phyloP scores from a whole-genome alignment of 2,113 vertebrate genomes.

The Muntiacus reevesi region DNA sequence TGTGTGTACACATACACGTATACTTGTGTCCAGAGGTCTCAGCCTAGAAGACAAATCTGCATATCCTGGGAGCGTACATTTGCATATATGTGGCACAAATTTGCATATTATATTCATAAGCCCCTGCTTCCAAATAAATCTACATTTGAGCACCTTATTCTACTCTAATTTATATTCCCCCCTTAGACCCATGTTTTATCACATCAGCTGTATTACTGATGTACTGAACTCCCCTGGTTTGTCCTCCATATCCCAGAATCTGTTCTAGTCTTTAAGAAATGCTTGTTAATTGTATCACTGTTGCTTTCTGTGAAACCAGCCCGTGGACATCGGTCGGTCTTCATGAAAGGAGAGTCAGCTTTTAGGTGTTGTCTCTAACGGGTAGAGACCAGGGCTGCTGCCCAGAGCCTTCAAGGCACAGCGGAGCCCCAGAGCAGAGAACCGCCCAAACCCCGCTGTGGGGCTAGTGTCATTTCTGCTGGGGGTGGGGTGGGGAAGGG shows the following conservation, averaged over 20 bases:
- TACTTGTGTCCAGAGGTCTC: neutral
- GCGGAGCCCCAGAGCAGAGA: neutral
- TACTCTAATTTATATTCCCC: neutral
- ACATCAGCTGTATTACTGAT: neutral
- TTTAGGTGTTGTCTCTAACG: neutral
- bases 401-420: neutral
- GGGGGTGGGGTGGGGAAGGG: neutral
- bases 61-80: neutral
- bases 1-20: too few species aligned
- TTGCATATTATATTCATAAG: neutral
- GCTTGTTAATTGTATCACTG: neutral
- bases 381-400: neutral
- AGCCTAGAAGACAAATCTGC: neutral
- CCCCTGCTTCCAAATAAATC: neutral
- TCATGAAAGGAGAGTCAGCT: neutral
- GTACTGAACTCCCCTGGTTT: neutral
- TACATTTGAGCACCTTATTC: neutral
- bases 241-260: constrained; percentile 20
- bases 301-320: neutral
- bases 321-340: neutral
- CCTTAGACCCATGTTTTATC: neutral
- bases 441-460: neutral
- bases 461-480: accelerated
- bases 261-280: constrained; percentile 23
- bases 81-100: neutral